phyloP scores from a whole-genome alignment of 2,113 vertebrate genomes.

The Chaetops frenatus region DNA sequence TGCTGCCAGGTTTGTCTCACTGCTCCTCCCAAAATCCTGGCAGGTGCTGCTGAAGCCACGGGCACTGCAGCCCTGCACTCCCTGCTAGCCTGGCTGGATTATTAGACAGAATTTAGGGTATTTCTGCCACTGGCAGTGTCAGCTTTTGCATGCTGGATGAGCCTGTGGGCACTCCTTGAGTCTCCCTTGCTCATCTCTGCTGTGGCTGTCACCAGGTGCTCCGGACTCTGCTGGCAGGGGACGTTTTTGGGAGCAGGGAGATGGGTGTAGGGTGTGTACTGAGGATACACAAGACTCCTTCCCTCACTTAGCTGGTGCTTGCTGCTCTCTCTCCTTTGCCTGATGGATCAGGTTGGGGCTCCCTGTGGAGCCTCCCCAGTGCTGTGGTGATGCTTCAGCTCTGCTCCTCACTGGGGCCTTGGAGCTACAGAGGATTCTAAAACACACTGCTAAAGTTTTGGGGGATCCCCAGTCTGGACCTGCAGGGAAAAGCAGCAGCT shows the following conservation, averaged over 20 bases:
- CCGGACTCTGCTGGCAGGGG: not conserved
- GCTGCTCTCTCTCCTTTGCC: not conserved
- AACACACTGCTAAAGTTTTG: rapidly evolving
- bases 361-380: rapidly evolving
- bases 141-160: not conserved
- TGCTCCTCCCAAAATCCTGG: not conserved
- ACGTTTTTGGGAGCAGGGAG: not conserved
- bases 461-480: not conserved
- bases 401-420: rapidly evolving
- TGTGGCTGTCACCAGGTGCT: not conserved
- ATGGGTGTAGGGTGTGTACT: rapidly evolving
- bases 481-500: not conserved
- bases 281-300: rapidly evolving
- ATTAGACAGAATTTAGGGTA: not conserved
- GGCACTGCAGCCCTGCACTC: not conserved
- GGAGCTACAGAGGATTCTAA: not conserved
- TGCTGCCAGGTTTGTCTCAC: not conserved
- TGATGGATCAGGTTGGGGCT: rapidly evolving
- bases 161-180: rapidly evolving
- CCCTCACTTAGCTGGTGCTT: not conserved
- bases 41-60: not conserved
- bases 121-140: not conserved
- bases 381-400: not conserved
- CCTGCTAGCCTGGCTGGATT: not conserved
- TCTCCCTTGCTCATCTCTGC: not conserved